Conservation (phyloP, 1,140 invertebrate species). For the Caenorhabditis inopinata region DNA sequence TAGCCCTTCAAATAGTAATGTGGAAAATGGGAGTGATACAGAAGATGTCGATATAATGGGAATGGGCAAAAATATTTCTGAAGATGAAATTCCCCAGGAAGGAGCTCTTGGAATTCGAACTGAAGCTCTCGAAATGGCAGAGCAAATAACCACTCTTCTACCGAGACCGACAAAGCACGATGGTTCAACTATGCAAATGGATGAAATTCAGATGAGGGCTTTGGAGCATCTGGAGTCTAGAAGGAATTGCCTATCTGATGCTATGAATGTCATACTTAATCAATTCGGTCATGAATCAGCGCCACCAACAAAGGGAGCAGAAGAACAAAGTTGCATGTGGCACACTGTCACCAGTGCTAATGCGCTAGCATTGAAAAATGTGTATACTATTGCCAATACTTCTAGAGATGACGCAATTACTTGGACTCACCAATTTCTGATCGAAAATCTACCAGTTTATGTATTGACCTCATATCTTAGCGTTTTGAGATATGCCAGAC, state of each 20-base stretch:
- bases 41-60: background rate
- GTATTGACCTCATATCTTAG: background rate
- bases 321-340: background rate
- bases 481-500: background rate
- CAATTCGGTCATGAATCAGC: background rate
- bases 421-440: background rate
- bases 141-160: background rate
- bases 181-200: background rate
- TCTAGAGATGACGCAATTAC: background rate
- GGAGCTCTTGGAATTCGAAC: background rate
- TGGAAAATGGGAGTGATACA: background rate
- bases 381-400: background rate
- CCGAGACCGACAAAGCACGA: background rate
- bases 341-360: constrained; percentile 7
- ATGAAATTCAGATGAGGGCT: background rate
- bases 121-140: background rate
- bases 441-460: background rate
- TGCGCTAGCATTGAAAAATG: background rate
- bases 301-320: background rate
- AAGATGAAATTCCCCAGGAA: background rate
- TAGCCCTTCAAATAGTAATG: background rate
- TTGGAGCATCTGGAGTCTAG: background rate
- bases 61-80: background rate
- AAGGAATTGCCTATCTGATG: background rate
- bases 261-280: background rate